phyloP scores from a whole-genome alignment of 2,888 invertebrate species.

The Argynnis bischoffii region DNA sequence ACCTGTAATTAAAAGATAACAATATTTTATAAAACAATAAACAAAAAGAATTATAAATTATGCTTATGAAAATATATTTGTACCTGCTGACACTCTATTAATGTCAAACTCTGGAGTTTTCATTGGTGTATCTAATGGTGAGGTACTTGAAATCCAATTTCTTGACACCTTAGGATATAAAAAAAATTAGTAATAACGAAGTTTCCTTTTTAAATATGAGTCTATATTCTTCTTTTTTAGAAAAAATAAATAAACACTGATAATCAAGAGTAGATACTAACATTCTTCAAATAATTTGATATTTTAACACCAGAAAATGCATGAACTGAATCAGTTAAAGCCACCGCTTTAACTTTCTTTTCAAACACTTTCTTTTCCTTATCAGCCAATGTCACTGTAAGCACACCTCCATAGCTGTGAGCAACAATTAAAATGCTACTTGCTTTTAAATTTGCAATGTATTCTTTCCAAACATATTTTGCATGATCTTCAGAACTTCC shows the following conservation, averaged over 20 bases:
- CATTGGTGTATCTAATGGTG: slow-evolving; percentile 80
- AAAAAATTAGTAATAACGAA: not conserved
- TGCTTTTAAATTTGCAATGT: slow-evolving; percentile 82
- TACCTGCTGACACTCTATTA: slow-evolving; percentile 84
- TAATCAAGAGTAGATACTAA: slow-evolving; percentile 41
- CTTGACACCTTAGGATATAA: slow-evolving; percentile 69
- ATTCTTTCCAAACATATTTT: slow-evolving; percentile 86
- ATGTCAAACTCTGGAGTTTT: slow-evolving; percentile 78
- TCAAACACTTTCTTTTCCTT: slow-evolving; percentile 82
- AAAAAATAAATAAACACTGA: not conserved
- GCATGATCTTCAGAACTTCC: slow-evolving; percentile 84
- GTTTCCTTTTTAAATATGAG: too few relatives aligned
- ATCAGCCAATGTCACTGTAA: slow-evolving; percentile 82
- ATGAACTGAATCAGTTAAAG: slow-evolving; percentile 90
- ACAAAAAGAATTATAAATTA: not conserved
- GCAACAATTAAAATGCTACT: slow-evolving; percentile 87
- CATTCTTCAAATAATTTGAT: slow-evolving; percentile 63
- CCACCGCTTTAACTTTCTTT: slow-evolving; percentile 86
- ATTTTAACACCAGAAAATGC: slow-evolving; percentile 66
- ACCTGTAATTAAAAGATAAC: slow-evolving; percentile 60
- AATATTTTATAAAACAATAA: not conserved
- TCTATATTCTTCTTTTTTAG: too few relatives aligned
- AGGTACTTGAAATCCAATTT: slow-evolving; percentile 84
- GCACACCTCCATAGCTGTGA: slow-evolving; percentile 90
- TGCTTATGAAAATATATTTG: slow-evolving; percentile 3